Base-by-base conservation (phyloP, 2,797 vertebrate genomes). In the Microcaecilia unicolor region DNA sequence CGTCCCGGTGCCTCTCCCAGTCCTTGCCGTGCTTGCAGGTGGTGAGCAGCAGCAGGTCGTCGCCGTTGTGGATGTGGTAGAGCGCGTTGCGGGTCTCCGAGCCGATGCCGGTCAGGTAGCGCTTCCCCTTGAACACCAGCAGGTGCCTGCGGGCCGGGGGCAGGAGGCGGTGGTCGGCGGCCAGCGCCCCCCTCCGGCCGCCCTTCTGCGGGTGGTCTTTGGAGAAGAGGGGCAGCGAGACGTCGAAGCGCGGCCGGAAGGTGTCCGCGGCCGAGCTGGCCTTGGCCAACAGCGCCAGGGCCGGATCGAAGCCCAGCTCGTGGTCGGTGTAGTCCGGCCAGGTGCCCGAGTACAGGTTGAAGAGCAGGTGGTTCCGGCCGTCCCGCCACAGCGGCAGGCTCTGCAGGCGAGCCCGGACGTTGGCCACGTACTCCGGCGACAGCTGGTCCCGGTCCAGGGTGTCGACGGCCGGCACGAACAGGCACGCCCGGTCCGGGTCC, bases 301-400 rank as follows among this genome's bases (percentile, higher is more conserved):
- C 85, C 2, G 83, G 70, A 37, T 86, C 76, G 45, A 88, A 86
- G 37, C 85, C 84, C 48, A 87, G 62, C 58, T 86, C 82, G 67
- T n/a, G n/a, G n/a, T 86, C 83, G 1, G 82, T 85, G 58, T 87
- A 87, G n/a, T 87, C 75, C 4, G 89, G 85, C 85, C 90, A 92
- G 0, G 88, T 87, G 50, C 87, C 88, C 0, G 89, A n/a, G 64
- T 87, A 87, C 44, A 88, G 70, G 55, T 87, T 87, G 48, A 88
- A 87, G 49, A 88, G 78, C 34, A 88, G 73, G 34, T 88, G 85
- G 67, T 88, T 88, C 18, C 75, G 67, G 19, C 85, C 85, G 1
- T 85, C 83, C 12, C 87, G 86, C 85, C 85, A 88, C 30, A 83
- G 61, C 2, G 81, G 82, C 55, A 78, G 84, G 12, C 76, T 80